Conservation (phyloP, 2,797 vertebrate species). For the Tenualosa thibaudeaui region DNA sequence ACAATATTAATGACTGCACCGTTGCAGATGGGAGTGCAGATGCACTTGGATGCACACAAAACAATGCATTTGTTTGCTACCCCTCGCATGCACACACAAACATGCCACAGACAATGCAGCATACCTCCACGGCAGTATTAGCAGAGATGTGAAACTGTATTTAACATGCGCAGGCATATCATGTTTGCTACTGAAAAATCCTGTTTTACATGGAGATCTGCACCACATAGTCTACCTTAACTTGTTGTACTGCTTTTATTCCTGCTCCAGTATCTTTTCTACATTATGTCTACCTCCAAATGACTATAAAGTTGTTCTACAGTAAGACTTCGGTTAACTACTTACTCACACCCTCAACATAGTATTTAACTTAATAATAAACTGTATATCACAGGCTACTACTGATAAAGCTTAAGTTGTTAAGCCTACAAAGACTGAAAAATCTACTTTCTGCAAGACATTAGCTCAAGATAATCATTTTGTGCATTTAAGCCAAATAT, state of each 20-base stretch:
- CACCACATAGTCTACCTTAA: neutral
- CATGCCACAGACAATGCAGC: neutral
- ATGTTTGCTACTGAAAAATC: neutral
- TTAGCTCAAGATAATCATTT: no score
- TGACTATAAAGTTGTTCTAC: no score
- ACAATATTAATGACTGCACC: neutral
- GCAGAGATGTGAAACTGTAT: neutral
- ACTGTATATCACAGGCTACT: no score
- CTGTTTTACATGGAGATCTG: neutral
- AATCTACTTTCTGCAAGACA: no score
- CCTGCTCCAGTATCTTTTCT: neutral
- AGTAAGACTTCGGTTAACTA: no score
- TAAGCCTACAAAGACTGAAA: no score
- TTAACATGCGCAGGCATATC: neutral
- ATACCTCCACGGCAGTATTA: neutral
- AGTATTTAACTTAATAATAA: no score
- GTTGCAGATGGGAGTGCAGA: neutral
- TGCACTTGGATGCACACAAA: neutral
- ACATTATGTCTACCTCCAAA: no score
- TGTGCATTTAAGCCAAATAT: no score
- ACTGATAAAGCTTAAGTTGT: no score
- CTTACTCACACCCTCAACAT: no score
- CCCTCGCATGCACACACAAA: neutral
- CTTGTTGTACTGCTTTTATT: neutral
- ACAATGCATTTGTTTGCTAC: neutral